Conservation (phyloP, 2,113 vertebrate genomes). For the Perca flavescens region DNA sequence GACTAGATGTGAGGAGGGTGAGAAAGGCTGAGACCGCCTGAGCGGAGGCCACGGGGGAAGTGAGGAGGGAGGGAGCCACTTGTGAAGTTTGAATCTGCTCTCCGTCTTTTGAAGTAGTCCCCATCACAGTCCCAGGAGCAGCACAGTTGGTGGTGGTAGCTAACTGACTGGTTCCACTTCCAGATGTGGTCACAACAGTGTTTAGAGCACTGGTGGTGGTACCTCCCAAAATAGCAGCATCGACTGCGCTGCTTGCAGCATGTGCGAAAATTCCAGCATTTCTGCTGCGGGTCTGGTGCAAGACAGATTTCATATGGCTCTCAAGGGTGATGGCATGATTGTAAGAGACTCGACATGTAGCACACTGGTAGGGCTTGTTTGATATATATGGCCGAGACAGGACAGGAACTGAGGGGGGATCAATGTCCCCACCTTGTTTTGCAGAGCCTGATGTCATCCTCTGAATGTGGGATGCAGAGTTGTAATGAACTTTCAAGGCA, state of each 20-base stretch:
- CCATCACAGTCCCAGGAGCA: constrained; percentile 72
- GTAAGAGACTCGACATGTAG: constrained; percentile 91
- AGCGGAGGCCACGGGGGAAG: constrained; percentile 84
- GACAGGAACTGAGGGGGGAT: constrained; percentile 44
- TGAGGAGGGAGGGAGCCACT: constrained; percentile 81
- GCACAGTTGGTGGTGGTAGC: constrained; percentile 72
- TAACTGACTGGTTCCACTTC: constrained; percentile 67
- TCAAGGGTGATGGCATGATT: constrained; percentile 93
- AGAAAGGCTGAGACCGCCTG: constrained; percentile 87
- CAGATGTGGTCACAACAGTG: constrained; percentile 59
- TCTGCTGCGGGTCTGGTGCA: constrained; percentile 91
- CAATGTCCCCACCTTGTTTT: constrained; percentile 72
- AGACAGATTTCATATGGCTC: constrained; percentile 93
- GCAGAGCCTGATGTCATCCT: constrained; percentile 88
- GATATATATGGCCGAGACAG: constrained; percentile 78
- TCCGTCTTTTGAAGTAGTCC: constrained; percentile 75
- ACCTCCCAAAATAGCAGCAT: constrained; percentile 52
- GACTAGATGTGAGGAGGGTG: constrained; percentile 85
- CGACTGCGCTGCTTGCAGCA: constrained; percentile 56
- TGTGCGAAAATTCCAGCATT: constrained; percentile 79
- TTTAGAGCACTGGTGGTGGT: constrained; percentile 57
- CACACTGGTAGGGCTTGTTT: constrained; percentile 93
- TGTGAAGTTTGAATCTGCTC: constrained; percentile 79
- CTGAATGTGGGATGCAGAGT: constrained; percentile 91
- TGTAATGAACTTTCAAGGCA: constrained; percentile 91